Base-by-base conservation (phyloP, 2,797 vertebrate species). In the Falco naumanni region DNA sequence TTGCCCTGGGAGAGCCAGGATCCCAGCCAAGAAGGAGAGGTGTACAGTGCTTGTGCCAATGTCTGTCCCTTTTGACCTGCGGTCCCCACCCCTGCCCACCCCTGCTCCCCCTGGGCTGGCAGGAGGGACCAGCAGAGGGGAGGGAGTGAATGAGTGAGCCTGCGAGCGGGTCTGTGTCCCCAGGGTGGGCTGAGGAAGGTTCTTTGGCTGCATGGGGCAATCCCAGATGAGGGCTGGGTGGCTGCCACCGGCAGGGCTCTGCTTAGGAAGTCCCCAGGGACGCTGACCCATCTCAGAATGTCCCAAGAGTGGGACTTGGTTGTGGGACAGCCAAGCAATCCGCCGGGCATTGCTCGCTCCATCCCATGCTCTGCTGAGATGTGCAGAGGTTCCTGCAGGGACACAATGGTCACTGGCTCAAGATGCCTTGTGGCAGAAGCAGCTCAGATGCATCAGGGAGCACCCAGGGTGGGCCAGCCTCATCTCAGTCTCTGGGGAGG, bases 371-470 rank as follows among this genome's bases (percentile, higher is more conserved):
- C 50, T 53, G 24, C 63, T 68, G 57, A 57, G 77, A 43, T 0
- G 14, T 5, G 13, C 78, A 43, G 61, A 50, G 68, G 54, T 64
- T 50, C 22, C 80, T 56, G 34, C 50, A 51, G 54, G 53, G 29
- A 28, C 2, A 11, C 4, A 9, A 7, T 0, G 1, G 63, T 13
- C 13, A 5, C 25, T 25, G 64, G 31, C 19, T 47, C 2, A 1
- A 51, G 9, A 16, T 15, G 37, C 9, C 17, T 60, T 48, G 31
- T 3, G 28, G 78, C 20, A 72, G 20, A 5, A 16, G 9, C 0
- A 0, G 72, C 51, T 64, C 82, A 87, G 70, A 53, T 10, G 26
- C 37, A 13, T 6, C 53, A 66, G 45, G 31, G 71, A 66, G 31
- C 7, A 14, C 28, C 16, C 37, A 21, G 51, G 54, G 33, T 18